Evolutionary conservation across 2,113 vertebrate species (phyloP), one percentile per base, ranked within the genome.

Genomic region (Isurus oxyrinchus): DNA sequence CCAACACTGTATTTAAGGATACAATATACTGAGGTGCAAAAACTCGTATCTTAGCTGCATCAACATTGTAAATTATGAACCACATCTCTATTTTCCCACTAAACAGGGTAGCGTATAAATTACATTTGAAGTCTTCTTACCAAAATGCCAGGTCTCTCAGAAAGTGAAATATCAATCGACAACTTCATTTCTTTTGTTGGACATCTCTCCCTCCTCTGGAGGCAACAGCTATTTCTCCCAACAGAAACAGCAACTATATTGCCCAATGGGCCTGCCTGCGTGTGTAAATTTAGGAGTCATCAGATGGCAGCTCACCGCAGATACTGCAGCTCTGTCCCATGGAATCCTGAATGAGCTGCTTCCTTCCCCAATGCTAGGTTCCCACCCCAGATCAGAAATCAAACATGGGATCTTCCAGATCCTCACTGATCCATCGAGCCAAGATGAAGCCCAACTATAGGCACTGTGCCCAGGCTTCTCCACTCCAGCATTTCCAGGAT

Each of bases 241-340:
- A 40, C 57, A n/a, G 59, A 31, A 19, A 35, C 35, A 94, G 57
- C 3, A n/a, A 31, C 31, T 55, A 6, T 57, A 66, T 40, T 63
- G 4, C 31, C 90, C 59, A 63, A 21, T 57, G 7, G 16, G 19
- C 35, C 31, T 61, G 27, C 14, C 55, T 31, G 13, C 35, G 63
- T 40, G 16, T n/a, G n/a, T 94, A 94, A 94, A 94, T 94, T 94
- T 94, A 63, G 90, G 55, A 35, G 19, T 19, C n/a, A 16, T 94
- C 59, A 94, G 59, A 10, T 40, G n/a, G n/a, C 35, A 63, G 16
- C 1, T 84, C 81, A 76, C 2, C 44, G 81, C 13, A 49, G 81
- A 44, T 16, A 84, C 19, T 49, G 61, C 19, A 44, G 59, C 6
- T 59, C 59, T 40, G 35, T n/a, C 57, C 4, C n/a, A 40, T 8